Percentiles rank a stretch among this genome's conserved stretches.
Conservation (phyloP, 2,113 vertebrate genomes). For the Oreochromis aureus region DNA sequence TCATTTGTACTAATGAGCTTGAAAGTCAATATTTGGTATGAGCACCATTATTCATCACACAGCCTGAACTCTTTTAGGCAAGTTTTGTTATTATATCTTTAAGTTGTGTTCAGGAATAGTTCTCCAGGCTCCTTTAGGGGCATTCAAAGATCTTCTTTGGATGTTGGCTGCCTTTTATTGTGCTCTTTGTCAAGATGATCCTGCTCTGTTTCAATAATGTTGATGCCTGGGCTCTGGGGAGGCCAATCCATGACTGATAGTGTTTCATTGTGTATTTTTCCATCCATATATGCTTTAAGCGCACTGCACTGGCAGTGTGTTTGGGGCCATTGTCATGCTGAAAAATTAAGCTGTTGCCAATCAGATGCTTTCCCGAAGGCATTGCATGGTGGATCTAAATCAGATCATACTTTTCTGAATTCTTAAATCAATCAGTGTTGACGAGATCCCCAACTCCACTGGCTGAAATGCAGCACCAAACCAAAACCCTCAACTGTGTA, state of each 20-base stretch:
- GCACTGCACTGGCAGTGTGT: neutral
- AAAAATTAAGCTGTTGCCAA: fast-evolving
- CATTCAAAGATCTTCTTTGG: neutral
- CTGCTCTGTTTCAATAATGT: neutral
- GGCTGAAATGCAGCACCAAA: neutral
- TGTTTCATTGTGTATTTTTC: neutral
- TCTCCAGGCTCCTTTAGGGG: neutral
- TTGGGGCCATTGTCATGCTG: neutral
- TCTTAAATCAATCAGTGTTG: neutral
- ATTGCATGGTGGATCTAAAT: neutral
- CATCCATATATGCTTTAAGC: neutral
- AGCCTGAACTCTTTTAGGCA: neutral
- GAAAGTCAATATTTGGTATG: neutral
- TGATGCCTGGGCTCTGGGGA: fast-evolving
- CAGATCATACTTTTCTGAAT: neutral
- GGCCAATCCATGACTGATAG: neutral
- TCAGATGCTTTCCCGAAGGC: neutral
- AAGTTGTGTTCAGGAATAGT: neutral
- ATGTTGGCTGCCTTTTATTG: neutral
- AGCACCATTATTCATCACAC: neutral
- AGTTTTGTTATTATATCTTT: neutral
- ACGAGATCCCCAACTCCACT: neutral
- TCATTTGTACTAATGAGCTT: neutral
- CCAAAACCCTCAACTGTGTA: neutral
- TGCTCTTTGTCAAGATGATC: neutral